These are phyloP conservation scores for Druon quercuslanigerum DNA, from an alignment of 1,140 invertebrate genomes.

Conservation along the genomic window DNA sequence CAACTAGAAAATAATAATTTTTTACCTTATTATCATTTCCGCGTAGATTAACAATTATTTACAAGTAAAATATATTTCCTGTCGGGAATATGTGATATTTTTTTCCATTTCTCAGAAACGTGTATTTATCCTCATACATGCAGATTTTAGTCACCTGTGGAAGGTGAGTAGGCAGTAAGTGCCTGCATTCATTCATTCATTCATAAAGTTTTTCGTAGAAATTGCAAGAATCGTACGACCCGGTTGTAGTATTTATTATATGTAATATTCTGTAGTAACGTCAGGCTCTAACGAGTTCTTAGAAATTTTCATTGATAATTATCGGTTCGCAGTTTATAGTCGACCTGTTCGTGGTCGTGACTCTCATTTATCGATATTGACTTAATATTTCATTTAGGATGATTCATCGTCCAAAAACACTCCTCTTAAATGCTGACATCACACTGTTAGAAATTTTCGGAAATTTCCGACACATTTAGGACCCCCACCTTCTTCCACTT, in stretches of 20 bases:
- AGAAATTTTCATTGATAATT: conserved; percentile 55
- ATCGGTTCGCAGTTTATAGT: conserved; percentile 42
- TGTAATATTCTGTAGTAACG: neutral
- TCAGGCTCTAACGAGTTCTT: conserved; percentile 38
- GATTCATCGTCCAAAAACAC: conserved; percentile 48
- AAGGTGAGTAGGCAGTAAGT: conserved; percentile 6
- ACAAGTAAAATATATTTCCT: conserved; percentile 1
- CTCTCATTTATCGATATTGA: neutral
- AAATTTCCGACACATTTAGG: too few species aligned
- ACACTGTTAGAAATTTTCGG: too few species aligned
- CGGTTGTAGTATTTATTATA: neutral
- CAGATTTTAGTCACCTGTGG: neutral
- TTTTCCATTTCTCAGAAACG: neutral
- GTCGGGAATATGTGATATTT: neutral
- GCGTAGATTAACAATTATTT: conserved; percentile 12
- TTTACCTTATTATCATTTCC: too few species aligned
- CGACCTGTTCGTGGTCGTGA: neutral
- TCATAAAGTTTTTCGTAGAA: conserved; percentile 43
- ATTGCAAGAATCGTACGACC: conserved; percentile 36
- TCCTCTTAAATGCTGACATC: neutral
- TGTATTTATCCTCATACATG: neutral
- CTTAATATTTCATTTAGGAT: conserved; percentile 53
- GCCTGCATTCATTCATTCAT: conserved; percentile 40
- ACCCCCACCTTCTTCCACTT: too few species aligned
- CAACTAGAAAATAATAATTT: too few species aligned